These are phyloP conservation scores for Enteromius radiatus DNA, from an alignment of 2,797 vertebrate species.

Conservation along the genomic window DNA sequence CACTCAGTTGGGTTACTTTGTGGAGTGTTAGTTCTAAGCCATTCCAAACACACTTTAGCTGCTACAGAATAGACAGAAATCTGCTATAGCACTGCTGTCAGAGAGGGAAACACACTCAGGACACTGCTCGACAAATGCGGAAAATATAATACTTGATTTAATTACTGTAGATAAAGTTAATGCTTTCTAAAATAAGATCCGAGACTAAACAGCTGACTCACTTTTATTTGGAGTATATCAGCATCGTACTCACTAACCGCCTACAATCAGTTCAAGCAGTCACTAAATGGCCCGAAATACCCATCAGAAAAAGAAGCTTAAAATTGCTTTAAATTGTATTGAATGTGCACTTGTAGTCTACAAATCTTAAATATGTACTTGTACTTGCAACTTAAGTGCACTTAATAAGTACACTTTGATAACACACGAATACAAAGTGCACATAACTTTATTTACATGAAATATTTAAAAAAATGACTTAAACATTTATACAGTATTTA, in stretches of 20 bases:
- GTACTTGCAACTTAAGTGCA: not conserved
- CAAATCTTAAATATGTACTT: not conserved
- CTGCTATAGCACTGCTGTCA: not conserved
- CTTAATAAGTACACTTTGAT: too few relatives aligned
- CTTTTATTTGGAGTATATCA: not conserved
- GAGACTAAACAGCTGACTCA: not conserved
- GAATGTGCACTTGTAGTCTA: too few relatives aligned
- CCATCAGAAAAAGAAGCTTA: too few relatives aligned
- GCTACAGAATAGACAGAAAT: not conserved
- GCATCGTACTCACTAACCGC: not conserved
- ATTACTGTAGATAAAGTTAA: not conserved
- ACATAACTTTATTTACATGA: too few relatives aligned
- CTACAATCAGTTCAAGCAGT: not conserved
- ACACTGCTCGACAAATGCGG: not conserved
- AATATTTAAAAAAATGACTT: too few relatives aligned
- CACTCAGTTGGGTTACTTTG: constrained; percentile 51
- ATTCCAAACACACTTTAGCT: constrained; percentile 40
- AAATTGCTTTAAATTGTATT: too few relatives aligned
- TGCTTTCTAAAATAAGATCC: not conserved
- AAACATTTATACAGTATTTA: too few relatives aligned
- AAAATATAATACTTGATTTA: not conserved
- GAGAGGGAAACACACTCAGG: not conserved
- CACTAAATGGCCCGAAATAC: not conserved
- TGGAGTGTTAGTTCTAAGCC: constrained; percentile 52
- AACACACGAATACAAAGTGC: too few relatives aligned